These are phyloP conservation scores for Acromyrmex charruanus DNA, from an alignment of 1,140 invertebrate species.

Conservation along the genomic window DNA sequence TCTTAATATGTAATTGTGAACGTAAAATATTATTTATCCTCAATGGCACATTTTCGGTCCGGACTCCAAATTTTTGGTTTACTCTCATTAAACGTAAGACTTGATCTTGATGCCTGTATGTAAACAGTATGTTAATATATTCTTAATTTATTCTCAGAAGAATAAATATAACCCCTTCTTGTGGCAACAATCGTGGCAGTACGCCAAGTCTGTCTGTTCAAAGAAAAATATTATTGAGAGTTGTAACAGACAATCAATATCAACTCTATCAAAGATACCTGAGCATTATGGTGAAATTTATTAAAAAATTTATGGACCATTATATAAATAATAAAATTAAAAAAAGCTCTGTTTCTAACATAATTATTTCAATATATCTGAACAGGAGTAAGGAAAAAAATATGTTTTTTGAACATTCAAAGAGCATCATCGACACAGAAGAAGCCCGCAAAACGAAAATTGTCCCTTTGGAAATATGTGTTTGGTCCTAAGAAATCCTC, in stretches of 20 bases:
- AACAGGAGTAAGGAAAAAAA: constrained; percentile 5
- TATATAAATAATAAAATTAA: neutral
- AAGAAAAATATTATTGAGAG: neutral
- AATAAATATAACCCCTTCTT: constrained; percentile 21
- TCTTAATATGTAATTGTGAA: constrained; percentile 14
- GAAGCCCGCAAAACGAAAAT: neutral
- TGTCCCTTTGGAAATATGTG: constrained; percentile 57
- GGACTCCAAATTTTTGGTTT: constrained; percentile 23
- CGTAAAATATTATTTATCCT: neutral
- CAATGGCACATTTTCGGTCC: constrained; percentile 9
- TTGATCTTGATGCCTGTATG: neutral
- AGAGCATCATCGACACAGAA: neutral
- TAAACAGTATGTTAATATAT: neutral
- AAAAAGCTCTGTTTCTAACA: neutral
- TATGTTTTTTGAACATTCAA: neutral
- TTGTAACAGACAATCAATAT: neutral
- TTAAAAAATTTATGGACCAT: neutral
- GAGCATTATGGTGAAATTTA: constrained; percentile 3
- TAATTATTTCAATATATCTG: neutral
- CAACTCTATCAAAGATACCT: neutral
- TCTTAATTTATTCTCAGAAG: constrained; percentile 30
- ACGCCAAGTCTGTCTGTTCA: neutral
- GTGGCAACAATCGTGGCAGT: constrained; percentile 20
- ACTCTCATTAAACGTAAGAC: neutral
- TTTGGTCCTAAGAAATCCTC: constrained; percentile 58